Evolutionary conservation across 2,113 vertebrate species (phyloP).

Genomic region (Syngnathus scovelli): DNA sequence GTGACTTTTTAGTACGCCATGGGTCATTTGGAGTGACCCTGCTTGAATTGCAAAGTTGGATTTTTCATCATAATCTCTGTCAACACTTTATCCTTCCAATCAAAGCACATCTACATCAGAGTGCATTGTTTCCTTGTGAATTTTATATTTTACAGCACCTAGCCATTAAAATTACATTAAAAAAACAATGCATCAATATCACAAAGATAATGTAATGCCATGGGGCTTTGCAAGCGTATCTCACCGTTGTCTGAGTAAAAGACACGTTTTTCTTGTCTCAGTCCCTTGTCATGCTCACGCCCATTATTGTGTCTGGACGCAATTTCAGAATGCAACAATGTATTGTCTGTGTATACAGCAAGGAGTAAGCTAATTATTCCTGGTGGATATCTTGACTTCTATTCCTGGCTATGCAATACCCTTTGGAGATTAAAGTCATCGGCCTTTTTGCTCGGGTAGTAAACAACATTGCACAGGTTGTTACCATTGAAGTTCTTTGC

Average conservation of each 20-base stretch:
- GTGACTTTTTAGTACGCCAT: background rate
- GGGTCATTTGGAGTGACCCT: background rate
- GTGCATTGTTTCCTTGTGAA: background rate
- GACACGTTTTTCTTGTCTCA: background rate
- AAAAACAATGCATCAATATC: background rate
- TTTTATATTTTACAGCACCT: background rate
- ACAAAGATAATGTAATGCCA: background rate
- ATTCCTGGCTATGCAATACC: slow-evolving; percentile 18
- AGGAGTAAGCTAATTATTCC: slow-evolving; percentile 35
- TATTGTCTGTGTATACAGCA: slow-evolving; percentile 22
- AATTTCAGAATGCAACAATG: slow-evolving; percentile 27
- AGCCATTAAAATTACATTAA: background rate
- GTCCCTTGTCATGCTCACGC: background rate
- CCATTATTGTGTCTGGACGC: slow-evolving; percentile 7
- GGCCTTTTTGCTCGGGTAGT: slow-evolving; percentile 11
- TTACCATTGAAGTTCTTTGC: slow-evolving; percentile 22
- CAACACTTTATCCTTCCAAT: background rate
- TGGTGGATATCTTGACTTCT: slow-evolving; percentile 21
- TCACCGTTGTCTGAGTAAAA: background rate
- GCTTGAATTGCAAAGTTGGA: background rate
- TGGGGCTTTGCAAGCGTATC: background rate
- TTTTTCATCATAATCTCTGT: background rate
- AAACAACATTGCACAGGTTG: slow-evolving; percentile 29
- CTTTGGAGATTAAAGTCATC: slow-evolving; percentile 24
- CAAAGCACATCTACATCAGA: background rate